Conservation (phyloP, 1,140 invertebrate genomes). For the Procambarus virginalis region DNA sequence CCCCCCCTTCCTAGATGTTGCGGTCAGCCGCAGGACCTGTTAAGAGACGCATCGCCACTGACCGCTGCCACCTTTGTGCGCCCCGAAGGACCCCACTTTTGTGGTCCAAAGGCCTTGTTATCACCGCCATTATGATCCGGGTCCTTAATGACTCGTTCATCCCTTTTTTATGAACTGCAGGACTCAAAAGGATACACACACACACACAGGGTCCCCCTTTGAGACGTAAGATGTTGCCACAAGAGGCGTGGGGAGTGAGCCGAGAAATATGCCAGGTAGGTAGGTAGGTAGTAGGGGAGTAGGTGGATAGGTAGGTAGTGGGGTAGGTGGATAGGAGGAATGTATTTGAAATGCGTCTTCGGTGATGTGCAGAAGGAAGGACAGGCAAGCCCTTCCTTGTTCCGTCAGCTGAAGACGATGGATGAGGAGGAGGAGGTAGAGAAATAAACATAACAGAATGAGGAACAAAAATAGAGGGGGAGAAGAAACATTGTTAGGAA, state of each 20-base stretch:
- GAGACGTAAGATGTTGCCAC: background rate
- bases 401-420: background rate
- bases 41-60: background rate
- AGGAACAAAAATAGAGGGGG: background rate
- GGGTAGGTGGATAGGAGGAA: no score
- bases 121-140: conserved; percentile 29
- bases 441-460: background rate
- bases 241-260: background rate
- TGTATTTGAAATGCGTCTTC: no score
- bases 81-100: conserved; percentile 26
- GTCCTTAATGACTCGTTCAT: conserved; percentile 43
- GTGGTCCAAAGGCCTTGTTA: conserved; percentile 39
- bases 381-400: no score
- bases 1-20: background rate
- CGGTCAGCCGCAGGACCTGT: background rate
- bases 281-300: background rate
- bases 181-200: conserved; percentile 31
- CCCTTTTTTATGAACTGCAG: conserved; percentile 27
- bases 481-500: background rate
- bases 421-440: background rate
- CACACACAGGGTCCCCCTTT: background rate
- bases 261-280: background rate
- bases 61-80: conserved; percentile 29
- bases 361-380: no score
- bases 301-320: background rate